Evolutionary conservation across 2,797 vertebrate species (phyloP), one percentile per base, ranked within the genome.

Genomic region (Schizothorax lantsangensis): DNA sequence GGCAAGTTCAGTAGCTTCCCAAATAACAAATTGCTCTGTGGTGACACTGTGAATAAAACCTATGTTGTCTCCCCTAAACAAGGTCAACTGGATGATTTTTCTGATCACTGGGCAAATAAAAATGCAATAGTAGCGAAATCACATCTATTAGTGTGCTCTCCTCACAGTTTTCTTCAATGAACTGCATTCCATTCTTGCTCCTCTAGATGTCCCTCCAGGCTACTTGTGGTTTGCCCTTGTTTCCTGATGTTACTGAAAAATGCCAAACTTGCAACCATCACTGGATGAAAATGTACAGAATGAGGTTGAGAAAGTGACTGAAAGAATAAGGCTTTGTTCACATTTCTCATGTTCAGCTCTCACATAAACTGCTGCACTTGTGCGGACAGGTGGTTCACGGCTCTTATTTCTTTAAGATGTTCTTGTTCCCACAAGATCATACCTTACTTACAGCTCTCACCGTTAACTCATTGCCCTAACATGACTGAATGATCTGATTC

Each of bases 131-230:
- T 36, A 68, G 79, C 38, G 5, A n/a, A 49, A 15, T 33, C 0
- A 5, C 40, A 43, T 73, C 15, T 52, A 26, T 30, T 33, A 2
- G 14, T 4, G 9, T 43, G 12, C 64, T 40, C 14, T 26, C 45
- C 7, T 49, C n/a, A 15, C 1, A 19, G 21, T 78, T 52, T 6
- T 43, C 43, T 45, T 66, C 19, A 33, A 14, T 74, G 38, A 82
- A 23, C 9, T 85, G 87, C 38, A 79, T 59, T 87, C 47, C 79
- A 66, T 54, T 54, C 9, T 43, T 62, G 57, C 17, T 85, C 83
- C 79, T 77, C 68, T 85, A 84, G 87, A 79, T 87, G 87, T 88
- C 89, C 19, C 71, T 81, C 74, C 33, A 80, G 15, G 68, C 59
- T 33, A 73, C 40, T 66, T 38, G 17, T 19, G 11, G 11, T n/a